Evolutionary conservation across 2,797 vertebrate genomes (phyloP).

Genomic region (Coregonus suidteri): DNA sequence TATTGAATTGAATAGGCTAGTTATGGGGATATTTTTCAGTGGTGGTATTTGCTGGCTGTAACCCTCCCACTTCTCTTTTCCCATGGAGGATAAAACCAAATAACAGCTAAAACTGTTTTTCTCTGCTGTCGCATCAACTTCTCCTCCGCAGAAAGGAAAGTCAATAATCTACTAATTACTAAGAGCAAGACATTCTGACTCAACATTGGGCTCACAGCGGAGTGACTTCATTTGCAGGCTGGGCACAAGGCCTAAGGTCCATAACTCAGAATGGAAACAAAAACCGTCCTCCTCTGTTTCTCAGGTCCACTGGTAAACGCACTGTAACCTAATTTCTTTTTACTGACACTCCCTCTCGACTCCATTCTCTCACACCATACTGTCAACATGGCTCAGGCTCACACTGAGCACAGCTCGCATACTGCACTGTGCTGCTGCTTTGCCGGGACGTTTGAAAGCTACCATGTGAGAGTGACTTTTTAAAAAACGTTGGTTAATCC

Average conservation of each 20-base stretch:
- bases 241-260: background rate
- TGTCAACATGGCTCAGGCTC: background rate
- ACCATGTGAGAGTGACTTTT: background rate
- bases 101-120: background rate
- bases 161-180: background rate
- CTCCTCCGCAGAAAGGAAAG: background rate
- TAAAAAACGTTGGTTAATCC: background rate
- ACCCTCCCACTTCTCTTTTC: background rate
- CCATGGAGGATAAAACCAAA: background rate
- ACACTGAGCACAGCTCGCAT: background rate
- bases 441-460: background rate
- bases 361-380: background rate
- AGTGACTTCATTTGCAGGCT: background rate
- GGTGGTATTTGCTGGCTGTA: background rate
- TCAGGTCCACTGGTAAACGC: background rate
- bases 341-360: background rate
- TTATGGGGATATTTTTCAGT: background rate
- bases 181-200: background rate
- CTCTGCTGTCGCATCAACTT: background rate
- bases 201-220: background rate
- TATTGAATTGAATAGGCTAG: slow-evolving; percentile 1
- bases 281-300: background rate
- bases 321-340: background rate
- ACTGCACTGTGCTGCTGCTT: background rate
- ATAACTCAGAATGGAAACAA: slow-evolving; percentile 1